A percentile compares a stretch with the other conserved stretches of the same genome.
These are phyloP conservation scores for Elymnias hypermnestra DNA, from an alignment of 1,140 invertebrate species.

Conservation along the genomic window DNA sequence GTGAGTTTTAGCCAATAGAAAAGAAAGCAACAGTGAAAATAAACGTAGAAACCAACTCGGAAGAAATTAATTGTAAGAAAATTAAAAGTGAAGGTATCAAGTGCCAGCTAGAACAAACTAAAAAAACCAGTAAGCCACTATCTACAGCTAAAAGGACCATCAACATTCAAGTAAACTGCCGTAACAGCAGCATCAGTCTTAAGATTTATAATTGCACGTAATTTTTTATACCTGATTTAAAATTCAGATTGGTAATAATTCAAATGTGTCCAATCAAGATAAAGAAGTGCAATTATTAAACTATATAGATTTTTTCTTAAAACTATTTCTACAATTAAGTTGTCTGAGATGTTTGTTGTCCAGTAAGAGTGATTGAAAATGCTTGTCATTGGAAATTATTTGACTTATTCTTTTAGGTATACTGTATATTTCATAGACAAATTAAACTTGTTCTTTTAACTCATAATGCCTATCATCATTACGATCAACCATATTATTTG, in stretches of 20 bases:
- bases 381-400: too few species aligned
- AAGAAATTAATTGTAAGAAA: conserved; percentile 57
- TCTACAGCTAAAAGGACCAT: conserved; percentile 60
- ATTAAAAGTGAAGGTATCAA: conserved; percentile 61
- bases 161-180: conserved; percentile 38
- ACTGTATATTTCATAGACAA: too few species aligned
- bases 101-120: conserved; percentile 67
- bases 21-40: conserved; percentile 42
- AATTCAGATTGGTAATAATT: background rate
- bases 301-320: background rate
- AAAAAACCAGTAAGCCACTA: conserved; percentile 52
- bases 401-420: too few species aligned
- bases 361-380: too few species aligned
- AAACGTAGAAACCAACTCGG: conserved; percentile 39
- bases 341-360: background rate
- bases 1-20: conserved; percentile 10
- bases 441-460: too few species aligned
- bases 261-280: background rate
- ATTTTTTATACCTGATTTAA: background rate
- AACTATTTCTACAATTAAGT: background rate
- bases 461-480: too few species aligned
- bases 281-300: conserved; percentile 1
- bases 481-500: too few species aligned
- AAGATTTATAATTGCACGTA: conserved; percentile 17
- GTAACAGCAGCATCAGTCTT: background rate